Conservation (phyloP, 2,888 invertebrate genomes). For the Orthosia gothica region DNA sequence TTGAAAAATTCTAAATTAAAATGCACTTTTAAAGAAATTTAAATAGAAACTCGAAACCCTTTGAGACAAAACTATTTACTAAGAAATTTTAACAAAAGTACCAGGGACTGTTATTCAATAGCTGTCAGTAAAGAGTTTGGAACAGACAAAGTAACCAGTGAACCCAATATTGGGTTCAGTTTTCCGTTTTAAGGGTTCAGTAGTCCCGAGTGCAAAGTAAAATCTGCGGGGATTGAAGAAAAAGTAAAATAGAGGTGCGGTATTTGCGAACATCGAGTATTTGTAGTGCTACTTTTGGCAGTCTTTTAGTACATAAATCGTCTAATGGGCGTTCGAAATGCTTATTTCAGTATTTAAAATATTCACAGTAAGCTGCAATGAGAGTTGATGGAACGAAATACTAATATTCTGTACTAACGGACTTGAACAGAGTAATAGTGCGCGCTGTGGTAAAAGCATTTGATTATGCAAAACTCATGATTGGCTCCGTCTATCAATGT, state of each 20-base stretch:
- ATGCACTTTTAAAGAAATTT: constrained; percentile 24
- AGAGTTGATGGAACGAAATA: constrained; percentile 37
- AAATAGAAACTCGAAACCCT: constrained; percentile 36
- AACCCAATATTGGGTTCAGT: constrained; percentile 57
- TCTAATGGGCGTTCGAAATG: constrained; percentile 38
- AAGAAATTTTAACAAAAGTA: constrained; percentile 69
- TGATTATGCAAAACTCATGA: constrained; percentile 60
- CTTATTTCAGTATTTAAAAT: constrained; percentile 40
- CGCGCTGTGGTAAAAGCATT: constrained; percentile 50
- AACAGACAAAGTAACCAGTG: constrained; percentile 69
- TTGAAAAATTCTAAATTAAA: constrained; percentile 13
- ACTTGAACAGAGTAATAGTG: constrained; percentile 41
- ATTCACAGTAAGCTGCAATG: constrained; percentile 32
- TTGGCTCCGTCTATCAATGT: constrained; percentile 51
- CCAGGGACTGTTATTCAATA: constrained; percentile 64
- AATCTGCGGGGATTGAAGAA: constrained; percentile 36
- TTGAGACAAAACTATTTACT: constrained; percentile 69
- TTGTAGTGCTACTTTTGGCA: constrained; percentile 40
- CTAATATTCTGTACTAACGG: constrained; percentile 46
- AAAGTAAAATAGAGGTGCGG: constrained; percentile 15
- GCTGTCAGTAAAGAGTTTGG: constrained; percentile 55
- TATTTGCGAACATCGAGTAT: constrained; percentile 37
- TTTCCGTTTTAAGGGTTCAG: constrained; percentile 50
- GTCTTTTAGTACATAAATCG: constrained; percentile 42
- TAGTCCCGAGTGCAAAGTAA: constrained; percentile 34